Evolutionary conservation across 2,113 vertebrate genomes (phyloP).

Genomic region (Hippopotamus amphibius): DNA sequence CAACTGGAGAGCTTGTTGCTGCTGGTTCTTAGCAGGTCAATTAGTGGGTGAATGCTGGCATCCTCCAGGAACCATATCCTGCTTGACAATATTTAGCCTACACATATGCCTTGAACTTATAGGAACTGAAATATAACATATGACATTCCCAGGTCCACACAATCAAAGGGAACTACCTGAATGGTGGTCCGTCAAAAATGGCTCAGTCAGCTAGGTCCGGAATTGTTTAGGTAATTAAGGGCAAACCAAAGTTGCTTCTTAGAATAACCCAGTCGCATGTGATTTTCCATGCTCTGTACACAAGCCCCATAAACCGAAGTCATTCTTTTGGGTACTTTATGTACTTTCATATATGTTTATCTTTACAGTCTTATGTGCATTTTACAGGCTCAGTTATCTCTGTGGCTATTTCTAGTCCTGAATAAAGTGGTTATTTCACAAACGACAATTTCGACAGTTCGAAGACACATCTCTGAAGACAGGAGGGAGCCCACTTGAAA

Average conservation of each 20-base stretch:
- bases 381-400: slow-evolving; percentile 5
- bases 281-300: background rate
- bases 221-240: slow-evolving; percentile 5
- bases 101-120: background rate
- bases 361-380: background rate
- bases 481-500: background rate
- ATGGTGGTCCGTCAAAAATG: background rate
- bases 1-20: slow-evolving; percentile 47
- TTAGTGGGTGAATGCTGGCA: slow-evolving; percentile 56
- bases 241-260: slow-evolving; percentile 25
- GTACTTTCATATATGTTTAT: background rate
- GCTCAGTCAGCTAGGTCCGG: background rate
- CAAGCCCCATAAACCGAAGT: background rate
- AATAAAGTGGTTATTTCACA: slow-evolving; percentile 8
- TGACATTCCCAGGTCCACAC: slow-evolving; percentile 1
- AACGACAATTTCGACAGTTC: background rate
- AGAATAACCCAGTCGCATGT: background rate
- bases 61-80: slow-evolving; percentile 27
- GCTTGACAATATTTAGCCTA: slow-evolving; percentile 5
- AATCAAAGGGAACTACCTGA: slow-evolving; percentile 35
- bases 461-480: background rate
- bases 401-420: background rate
- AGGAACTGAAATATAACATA: slow-evolving; percentile 21
- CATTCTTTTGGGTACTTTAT: slow-evolving; percentile 14
- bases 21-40: slow-evolving; percentile 65